Base-by-base conservation (phyloP, 2,797 vertebrate species). In the Micromesistius poutassou region DNA sequence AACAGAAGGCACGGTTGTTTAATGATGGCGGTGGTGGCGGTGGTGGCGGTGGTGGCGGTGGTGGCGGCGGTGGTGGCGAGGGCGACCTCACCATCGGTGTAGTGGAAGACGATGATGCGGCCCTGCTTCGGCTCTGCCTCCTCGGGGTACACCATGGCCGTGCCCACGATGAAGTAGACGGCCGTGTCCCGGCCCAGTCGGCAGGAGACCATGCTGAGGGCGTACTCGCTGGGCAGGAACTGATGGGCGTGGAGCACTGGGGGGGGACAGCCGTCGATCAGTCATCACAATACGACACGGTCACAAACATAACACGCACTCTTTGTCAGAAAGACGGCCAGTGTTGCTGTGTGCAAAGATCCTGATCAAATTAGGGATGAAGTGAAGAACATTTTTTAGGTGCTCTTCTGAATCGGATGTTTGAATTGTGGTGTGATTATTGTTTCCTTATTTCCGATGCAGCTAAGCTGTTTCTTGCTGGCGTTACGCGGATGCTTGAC, bases 51-150 rank as follows among this genome's bases (percentile, higher is more conserved):
- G 25, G 16, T 74, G 16, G 7, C 22, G 2, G 22, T 62, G 55
- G 25, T 4, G 25, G 6, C 5, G 46, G 14, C 2, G 25, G 16
- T 30, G 25, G 16, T 74, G 16, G 7, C 22, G 2, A 10, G 7
- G 2, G 38, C 19, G 1, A 14, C 78, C 94, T 93, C 80, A 99
- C 98, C 97, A 0, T 99, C 98, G 0, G 96, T 97, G 89, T 99
- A 99, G 88, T 99, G 98, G 91, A 99, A 99, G 88, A 99, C 97
- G 0, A 99, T 95, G 14, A 99, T 98, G 31, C 98, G 97, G 1
- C 98, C 98, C 88, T 99, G 98, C 82, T 99, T 99, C 81, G 98
- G 98, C 88, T 99, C 98, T 0, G 98, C 96, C 93, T 99, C 98
- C 88, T 99, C 98, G 0, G 98, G 98, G 88, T 99, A 98, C 16